Evolutionary conservation across 2,113 vertebrate species (phyloP).

Genomic region (Hippocampus mohnikei): DNA sequence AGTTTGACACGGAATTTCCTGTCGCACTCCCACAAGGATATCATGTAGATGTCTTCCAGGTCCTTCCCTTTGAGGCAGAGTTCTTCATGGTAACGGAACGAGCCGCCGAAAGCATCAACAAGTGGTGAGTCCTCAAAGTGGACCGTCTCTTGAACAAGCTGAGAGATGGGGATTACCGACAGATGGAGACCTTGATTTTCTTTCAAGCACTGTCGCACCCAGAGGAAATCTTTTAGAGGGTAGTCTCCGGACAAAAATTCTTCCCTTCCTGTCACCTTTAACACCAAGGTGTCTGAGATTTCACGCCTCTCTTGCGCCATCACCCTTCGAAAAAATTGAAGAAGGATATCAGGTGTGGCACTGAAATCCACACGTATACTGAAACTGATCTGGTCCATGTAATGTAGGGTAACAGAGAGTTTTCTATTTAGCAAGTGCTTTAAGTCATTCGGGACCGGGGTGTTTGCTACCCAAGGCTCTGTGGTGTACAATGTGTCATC

Average conservation of each 20-base stretch:
- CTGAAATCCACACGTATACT: constrained; percentile 45
- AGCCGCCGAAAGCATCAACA: constrained; percentile 69
- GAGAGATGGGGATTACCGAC: constrained; percentile 53
- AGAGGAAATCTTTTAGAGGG: constrained; percentile 62
- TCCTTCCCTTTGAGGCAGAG: constrained; percentile 67
- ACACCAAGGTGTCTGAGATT: constrained; percentile 34
- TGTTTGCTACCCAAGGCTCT: constrained; percentile 69
- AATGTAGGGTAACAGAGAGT: constrained; percentile 57
- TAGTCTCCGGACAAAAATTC: constrained; percentile 69
- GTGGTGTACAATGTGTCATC: constrained; percentile 58
- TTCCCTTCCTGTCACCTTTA: constrained; percentile 74
- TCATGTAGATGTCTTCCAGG: constrained; percentile 71
- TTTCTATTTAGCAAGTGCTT: constrained; percentile 40
- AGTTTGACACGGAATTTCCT: constrained; percentile 73
- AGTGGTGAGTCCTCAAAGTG: constrained; percentile 63
- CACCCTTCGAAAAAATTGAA: constrained; percentile 43
- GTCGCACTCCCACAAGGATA: constrained; percentile 77
- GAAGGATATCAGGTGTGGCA: constrained; percentile 49
- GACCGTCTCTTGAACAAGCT: constrained; percentile 54
- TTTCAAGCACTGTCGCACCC: constrained; percentile 72
- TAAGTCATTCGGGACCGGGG: constrained; percentile 53
- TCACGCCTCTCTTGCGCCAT: constrained; percentile 27
- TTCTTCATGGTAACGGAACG: constrained; percentile 70
- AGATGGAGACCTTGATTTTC: constrained; percentile 64
- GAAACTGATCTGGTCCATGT: constrained; percentile 52